Conservation (phyloP, 2,888 invertebrate species). For the Campoletis raptor region DNA sequence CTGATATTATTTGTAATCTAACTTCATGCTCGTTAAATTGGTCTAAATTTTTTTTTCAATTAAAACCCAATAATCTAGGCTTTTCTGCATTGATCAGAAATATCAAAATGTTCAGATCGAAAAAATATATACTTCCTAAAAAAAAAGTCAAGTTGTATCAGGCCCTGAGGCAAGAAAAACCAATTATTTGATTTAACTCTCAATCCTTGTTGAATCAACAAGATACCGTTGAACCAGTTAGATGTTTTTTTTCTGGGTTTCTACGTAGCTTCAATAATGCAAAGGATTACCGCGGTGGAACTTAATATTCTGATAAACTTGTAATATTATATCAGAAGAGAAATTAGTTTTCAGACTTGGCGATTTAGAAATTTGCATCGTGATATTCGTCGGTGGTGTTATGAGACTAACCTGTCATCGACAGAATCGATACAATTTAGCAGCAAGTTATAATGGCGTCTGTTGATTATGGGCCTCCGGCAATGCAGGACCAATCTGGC, state of each 20-base stretch:
- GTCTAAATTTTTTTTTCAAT: no score
- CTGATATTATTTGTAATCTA: no score
- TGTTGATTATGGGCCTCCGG: conserved; percentile 27
- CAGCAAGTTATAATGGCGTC: conserved; percentile 23
- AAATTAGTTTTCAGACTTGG: not conserved
- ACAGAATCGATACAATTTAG: conserved; percentile 38
- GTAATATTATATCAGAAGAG: not conserved
- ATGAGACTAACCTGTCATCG: conserved; percentile 19
- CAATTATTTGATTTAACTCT: not conserved
- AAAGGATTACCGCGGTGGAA: not conserved
- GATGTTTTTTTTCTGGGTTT: not conserved
- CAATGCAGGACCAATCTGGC: not conserved
- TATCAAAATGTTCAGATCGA: no score
- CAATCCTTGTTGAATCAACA: no score
- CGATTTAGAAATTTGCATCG: not conserved
- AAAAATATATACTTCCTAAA: no score
- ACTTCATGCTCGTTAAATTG: no score
- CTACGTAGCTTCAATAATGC: not conserved
- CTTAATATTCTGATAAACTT: not conserved
- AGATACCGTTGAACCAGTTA: not conserved
- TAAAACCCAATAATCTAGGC: no score
- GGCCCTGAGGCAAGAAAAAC: not conserved
- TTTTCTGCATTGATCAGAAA: no score
- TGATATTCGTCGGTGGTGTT: not conserved
- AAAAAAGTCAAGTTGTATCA: no score